Evolutionary conservation across 2,113 vertebrate genomes (phyloP).

Genomic region (Spermophilus dauricus): DNA sequence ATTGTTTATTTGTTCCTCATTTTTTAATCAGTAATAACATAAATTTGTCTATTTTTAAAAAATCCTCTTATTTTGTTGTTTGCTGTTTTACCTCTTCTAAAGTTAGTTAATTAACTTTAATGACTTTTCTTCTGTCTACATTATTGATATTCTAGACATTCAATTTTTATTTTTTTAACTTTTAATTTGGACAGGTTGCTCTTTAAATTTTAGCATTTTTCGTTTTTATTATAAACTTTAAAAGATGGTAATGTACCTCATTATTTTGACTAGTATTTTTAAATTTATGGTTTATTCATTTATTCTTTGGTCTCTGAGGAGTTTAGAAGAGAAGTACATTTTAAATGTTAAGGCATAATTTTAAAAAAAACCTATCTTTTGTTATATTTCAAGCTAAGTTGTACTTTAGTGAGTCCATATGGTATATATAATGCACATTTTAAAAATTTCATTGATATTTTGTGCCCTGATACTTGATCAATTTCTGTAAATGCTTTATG

Average conservation of each 20-base stretch:
- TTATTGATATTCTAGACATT: background rate
- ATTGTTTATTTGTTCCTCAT: background rate
- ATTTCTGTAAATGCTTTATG: conserved; percentile 19
- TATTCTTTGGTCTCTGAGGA: conserved; percentile 22
- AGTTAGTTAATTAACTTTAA: background rate
- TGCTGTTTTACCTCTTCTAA: background rate
- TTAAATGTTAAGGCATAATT: background rate
- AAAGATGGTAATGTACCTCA: background rate
- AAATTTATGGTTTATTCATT: background rate
- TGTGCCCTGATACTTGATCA: background rate
- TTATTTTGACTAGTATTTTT: conserved; percentile 53
- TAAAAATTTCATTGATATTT: conserved; percentile 41
- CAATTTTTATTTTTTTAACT: conserved; percentile 7
- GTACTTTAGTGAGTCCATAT: background rate
- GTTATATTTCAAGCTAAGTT: conserved; percentile 24
- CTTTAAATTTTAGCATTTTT: background rate
- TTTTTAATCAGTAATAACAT: background rate
- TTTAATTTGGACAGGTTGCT: conserved; percentile 14
- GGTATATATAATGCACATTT: conserved; percentile 16
- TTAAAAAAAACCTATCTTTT: background rate
- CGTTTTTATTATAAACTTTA: background rate
- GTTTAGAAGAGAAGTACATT: background rate
- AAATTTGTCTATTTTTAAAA: background rate
- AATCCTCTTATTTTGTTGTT: background rate
- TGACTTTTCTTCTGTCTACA: background rate